phyloP scores from a whole-genome alignment of 1,140 invertebrate genomes.

The Temnothorax nylanderi region DNA sequence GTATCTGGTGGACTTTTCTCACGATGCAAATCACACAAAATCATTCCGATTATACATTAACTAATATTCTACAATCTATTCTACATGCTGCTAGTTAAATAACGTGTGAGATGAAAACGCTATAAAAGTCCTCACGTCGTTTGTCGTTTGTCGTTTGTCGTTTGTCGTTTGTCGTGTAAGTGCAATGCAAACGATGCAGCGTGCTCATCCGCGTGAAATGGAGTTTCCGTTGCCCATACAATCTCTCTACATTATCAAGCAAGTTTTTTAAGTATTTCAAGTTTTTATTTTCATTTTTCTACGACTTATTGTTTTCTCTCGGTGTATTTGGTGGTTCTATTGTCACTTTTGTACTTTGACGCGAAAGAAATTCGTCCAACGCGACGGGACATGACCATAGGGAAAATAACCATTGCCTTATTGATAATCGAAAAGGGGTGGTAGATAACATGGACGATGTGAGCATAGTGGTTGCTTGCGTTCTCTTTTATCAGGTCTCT shows the following conservation, averaged over 20 bases:
- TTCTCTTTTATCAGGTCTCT: conserved; percentile 37
- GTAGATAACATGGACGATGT: neutral
- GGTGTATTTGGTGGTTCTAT: neutral
- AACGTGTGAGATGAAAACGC: conserved; percentile 20
- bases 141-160: neutral
- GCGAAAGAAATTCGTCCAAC: neutral
- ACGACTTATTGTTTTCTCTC: too few relatives aligned
- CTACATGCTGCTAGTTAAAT: neutral
- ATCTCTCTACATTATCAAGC: neutral
- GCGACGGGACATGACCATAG: neutral
- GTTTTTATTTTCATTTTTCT: neutral
- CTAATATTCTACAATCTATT: neutral
- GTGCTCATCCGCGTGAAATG: neutral
- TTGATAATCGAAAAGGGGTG: conserved; percentile 5
- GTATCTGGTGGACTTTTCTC: neutral
- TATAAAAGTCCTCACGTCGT: neutral
- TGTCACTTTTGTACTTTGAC: neutral
- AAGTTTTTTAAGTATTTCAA: neutral
- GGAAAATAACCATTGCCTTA: conserved; percentile 5
- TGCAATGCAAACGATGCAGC: too few relatives aligned
- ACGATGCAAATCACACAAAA: neutral
- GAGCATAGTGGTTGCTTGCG: neutral
- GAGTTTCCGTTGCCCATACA: neutral
- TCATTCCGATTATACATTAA: neutral
- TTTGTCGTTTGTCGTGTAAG: neutral